These are phyloP conservation scores for Yponomeuta cagnagella DNA, from an alignment of 2,888 invertebrate species.

Conservation along the genomic window DNA sequence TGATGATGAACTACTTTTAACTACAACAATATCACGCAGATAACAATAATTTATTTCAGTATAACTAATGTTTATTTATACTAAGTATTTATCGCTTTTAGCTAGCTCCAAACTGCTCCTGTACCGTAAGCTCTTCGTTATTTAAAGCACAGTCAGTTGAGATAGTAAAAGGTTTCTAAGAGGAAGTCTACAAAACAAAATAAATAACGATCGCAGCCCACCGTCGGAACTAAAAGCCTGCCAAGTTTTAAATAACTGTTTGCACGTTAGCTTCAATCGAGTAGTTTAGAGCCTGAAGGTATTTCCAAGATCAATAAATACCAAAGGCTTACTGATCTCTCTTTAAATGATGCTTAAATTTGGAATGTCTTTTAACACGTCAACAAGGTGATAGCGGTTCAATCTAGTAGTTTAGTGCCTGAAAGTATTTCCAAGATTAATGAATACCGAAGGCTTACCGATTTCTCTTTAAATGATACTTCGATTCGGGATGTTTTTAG, in stretches of 20 bases:
- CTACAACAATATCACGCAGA: too few relatives aligned
- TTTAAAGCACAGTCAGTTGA: conserved; percentile 7
- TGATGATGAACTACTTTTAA: too few relatives aligned
- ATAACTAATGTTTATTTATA: background rate
- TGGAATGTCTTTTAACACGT: too few relatives aligned
- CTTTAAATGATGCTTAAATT: background rate
- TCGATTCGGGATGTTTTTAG: too few relatives aligned
- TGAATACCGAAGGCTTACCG: background rate
- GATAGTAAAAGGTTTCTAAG: conserved; percentile 22
- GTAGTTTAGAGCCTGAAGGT: conserved; percentile 4
- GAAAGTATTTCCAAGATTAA: conserved; percentile 8
- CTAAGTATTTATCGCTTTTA: background rate
- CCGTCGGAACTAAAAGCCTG: conserved; percentile 26
- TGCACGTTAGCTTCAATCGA: conserved; percentile 18
- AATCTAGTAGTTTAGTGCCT: background rate
- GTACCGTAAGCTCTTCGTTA: background rate
- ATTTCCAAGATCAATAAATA: conserved; percentile 5
- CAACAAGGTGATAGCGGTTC: background rate
- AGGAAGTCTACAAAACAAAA: conserved; percentile 25
- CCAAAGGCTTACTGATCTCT: background rate
- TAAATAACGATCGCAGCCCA: conserved; percentile 29
- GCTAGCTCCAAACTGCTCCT: background rate
- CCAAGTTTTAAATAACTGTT: conserved; percentile 28
- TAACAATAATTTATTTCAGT: background rate
- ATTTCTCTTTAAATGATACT: background rate